Conservation (phyloP, 1,140 invertebrate genomes). For the Nasonia vitripennis region DNA sequence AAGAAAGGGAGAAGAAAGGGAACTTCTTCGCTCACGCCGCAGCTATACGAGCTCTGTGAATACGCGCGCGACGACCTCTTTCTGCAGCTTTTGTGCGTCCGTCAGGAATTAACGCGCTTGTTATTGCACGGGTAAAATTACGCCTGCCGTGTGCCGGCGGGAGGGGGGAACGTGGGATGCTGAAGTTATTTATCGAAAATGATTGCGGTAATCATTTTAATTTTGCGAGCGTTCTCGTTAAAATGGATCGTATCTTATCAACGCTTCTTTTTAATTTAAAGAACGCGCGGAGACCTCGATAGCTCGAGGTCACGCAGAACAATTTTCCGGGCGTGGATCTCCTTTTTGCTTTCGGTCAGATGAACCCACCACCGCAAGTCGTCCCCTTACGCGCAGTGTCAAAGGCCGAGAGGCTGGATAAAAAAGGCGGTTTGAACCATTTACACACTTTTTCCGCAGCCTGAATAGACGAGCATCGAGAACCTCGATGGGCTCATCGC, state of each 20-base stretch:
- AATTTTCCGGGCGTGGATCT: conserved; percentile 4
- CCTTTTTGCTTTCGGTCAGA: background rate
- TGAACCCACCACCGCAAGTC: no score
- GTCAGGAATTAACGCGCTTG: conserved; percentile 33
- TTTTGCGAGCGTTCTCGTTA: background rate
- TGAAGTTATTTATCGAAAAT: no score
- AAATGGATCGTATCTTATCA: background rate
- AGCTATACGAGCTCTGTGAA: background rate
- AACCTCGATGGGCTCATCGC: background rate
- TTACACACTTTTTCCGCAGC: conserved; percentile 8
- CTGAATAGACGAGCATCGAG: conserved; percentile 53
- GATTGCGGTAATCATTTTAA: no score
- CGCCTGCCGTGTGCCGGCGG: background rate
- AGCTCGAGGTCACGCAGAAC: background rate
- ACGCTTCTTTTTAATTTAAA: background rate
- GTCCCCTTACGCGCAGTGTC: no score
- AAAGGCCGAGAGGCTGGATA: no score
- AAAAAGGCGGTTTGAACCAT: background rate
- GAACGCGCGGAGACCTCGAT: no score
- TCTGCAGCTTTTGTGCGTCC: background rate
- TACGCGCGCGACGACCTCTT: background rate
- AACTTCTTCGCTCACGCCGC: background rate
- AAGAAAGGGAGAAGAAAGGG: conserved; percentile 27
- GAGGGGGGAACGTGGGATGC: no score
- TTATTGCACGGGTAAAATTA: conserved; percentile 24